Evolutionary conservation across 2,888 invertebrate genomes (phyloP), one percentile per base, ranked within the genome.

Genomic region (Meganola albula): DNA sequence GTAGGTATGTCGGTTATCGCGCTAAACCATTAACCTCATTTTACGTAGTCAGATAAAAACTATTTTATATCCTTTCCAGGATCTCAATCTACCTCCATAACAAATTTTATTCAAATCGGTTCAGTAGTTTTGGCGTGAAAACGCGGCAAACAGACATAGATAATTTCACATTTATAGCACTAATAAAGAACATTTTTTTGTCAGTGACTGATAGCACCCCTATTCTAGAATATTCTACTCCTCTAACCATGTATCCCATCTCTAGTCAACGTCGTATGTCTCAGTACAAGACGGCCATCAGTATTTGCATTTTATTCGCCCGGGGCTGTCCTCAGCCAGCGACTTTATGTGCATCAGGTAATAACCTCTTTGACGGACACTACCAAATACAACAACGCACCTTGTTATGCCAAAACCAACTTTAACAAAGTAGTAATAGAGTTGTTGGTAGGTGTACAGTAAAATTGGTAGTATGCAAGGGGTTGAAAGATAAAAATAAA

Each of bases 311-410:
- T 80, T 77, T 74, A 74, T 74, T 71, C 71, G 71, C 76, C 63
- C 63, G 60, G 66, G 71, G 76, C 50, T 32, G 39, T n/a, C n/a
- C n/a, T n/a, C n/a, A 40, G 37, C 44, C 47, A 40, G 44, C 37
- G 36, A 41, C 71, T 76, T 74, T 78, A 83, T 80, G 67, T 77
- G 75, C 70, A 78, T 74, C 83, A 83, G 83, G 83, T 83, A 83
- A 82, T 83, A 83, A 83, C 83, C 75, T 78, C 82, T 79, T 80
- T 80, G 82, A 80, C 75, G 70, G 73, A 74, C 75, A 70, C 52
- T 52, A 55, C 53, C 48, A 10, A 28, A 66, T 38, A 48, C 35
- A 31, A 25, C 14, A 30, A 9, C n/a, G 6, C n/a, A 24, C n/a
- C 12, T n/a, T n/a, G 4, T 5, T 7, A 3, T 5, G 0, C 24